These are phyloP conservation scores for Rhombomys opimus DNA, from an alignment of 2,113 vertebrate species.

Conservation along the genomic window DNA sequence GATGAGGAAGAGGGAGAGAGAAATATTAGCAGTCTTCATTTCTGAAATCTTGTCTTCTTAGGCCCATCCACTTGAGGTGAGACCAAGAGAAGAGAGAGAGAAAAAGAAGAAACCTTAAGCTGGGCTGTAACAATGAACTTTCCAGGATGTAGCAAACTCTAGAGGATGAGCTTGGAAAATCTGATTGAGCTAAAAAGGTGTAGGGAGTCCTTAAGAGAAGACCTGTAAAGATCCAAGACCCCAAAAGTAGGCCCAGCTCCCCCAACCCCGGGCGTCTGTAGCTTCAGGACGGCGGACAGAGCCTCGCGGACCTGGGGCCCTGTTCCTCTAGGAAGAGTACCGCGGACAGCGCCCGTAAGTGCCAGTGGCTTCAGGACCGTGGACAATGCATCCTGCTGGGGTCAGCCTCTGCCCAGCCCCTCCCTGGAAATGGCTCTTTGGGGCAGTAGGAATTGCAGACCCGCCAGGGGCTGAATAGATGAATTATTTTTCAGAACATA, in stretches of 20 bases:
- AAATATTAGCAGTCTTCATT: not conserved
- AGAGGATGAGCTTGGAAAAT: slow-evolving; percentile 36
- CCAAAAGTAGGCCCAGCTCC: slow-evolving; percentile 37
- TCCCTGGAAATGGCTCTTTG: slow-evolving; percentile 38
- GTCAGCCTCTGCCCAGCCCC: not conserved
- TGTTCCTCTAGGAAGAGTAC: too few relatives aligned
- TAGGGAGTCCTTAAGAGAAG: slow-evolving; percentile 37
- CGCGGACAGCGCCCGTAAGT: not conserved
- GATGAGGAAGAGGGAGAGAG: not conserved
- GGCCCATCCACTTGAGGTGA: not conserved
- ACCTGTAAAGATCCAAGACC: slow-evolving; percentile 46
- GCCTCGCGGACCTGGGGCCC: not conserved
- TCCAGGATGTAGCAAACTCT: not conserved
- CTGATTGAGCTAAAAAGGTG: slow-evolving; percentile 9
- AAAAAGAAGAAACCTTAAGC: not conserved
- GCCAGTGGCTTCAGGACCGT: not conserved
- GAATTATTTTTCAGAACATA: slow-evolving; percentile 85
- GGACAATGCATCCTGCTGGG: not conserved
- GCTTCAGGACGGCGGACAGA: slow-evolving; percentile 69
- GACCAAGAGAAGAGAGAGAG: not conserved
- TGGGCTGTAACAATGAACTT: not conserved
- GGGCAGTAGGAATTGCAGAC: slow-evolving; percentile 56
- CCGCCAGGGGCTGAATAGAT: slow-evolving; percentile 79
- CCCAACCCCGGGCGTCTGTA: not conserved
- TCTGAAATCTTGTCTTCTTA: slow-evolving; percentile 15